These are phyloP conservation scores for Semaprochilodus insignis DNA, from an alignment of 2,797 vertebrate species.

Conservation along the genomic window DNA sequence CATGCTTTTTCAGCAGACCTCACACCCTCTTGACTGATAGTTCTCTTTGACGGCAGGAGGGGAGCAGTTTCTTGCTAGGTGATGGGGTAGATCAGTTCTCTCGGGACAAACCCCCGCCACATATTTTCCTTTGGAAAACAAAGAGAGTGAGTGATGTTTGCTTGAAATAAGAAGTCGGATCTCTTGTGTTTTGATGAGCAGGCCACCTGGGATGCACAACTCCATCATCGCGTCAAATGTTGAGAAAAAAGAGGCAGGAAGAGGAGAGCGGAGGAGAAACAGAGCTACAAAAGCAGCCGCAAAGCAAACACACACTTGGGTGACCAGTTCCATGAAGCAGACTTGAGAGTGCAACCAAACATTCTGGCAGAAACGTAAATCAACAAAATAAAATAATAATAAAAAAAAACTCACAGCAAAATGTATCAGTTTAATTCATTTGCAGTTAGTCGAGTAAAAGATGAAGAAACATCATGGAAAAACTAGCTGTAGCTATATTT, in stretches of 20 bases:
- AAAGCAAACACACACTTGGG: slow-evolving; percentile 75
- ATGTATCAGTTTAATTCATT: not conserved
- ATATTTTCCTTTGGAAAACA: slow-evolving; percentile 78
- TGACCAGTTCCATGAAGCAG: slow-evolving; percentile 72
- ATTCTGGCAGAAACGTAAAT: slow-evolving; percentile 42
- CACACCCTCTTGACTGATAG: slow-evolving; percentile 78
- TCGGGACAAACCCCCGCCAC: slow-evolving; percentile 69
- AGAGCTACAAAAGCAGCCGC: slow-evolving; percentile 56
- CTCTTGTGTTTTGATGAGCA: slow-evolving; percentile 82
- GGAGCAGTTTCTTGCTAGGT: slow-evolving; percentile 64
- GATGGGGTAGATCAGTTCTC: slow-evolving; percentile 70
- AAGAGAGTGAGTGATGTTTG: slow-evolving; percentile 84
- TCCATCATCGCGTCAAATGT: slow-evolving; percentile 70
- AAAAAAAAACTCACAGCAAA: too few relatives aligned
- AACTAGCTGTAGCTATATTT: not conserved
- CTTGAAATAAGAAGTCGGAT: slow-evolving; percentile 79
- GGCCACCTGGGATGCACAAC: slow-evolving; percentile 82
- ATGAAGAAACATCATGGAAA: not conserved
- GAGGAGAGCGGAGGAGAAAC: slow-evolving; percentile 49
- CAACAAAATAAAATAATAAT: not conserved
- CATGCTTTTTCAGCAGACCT: slow-evolving; percentile 78
- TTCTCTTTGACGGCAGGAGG: slow-evolving; percentile 79
- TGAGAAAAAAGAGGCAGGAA: slow-evolving; percentile 51
- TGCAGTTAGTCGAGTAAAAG: not conserved
- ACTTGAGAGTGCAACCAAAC: slow-evolving; percentile 45